These are phyloP conservation scores for Xenentodon cancila DNA, from an alignment of 2,797 vertebrate genomes.

Conservation along the genomic window DNA sequence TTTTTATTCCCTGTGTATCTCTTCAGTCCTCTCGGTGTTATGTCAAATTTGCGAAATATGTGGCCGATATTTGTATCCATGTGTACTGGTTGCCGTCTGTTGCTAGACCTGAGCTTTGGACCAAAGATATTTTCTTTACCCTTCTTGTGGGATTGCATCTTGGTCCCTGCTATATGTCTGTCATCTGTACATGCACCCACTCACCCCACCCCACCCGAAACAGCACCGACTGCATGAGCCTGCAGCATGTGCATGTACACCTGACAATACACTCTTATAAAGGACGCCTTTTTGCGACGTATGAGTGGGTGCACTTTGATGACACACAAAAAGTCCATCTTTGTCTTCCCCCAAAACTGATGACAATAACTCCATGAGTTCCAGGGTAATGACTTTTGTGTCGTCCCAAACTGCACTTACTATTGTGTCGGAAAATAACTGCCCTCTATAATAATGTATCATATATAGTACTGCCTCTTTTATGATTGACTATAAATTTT, in stretches of 20 bases:
- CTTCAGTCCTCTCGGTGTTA: conserved; percentile 67
- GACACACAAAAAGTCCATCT: conserved; percentile 15
- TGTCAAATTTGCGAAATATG: conserved; percentile 41
- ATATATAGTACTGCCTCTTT: conserved; percentile 60
- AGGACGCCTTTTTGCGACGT: conserved; percentile 57
- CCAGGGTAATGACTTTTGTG: conserved; percentile 19
- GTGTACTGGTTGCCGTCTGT: conserved; percentile 53
- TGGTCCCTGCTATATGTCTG: conserved; percentile 63
- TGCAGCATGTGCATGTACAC: conserved; percentile 62
- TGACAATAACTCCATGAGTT: conserved; percentile 31
- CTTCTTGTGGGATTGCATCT: conserved; percentile 59
- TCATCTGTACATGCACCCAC: conserved; percentile 70
- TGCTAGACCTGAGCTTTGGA: conserved; percentile 53
- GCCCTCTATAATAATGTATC: conserved; percentile 61
- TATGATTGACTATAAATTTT: conserved; percentile 78
- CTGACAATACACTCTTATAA: conserved; percentile 67
- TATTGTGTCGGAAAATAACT: conserved; percentile 45
- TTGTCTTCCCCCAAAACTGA: conserved; percentile 34
- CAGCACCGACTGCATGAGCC: conserved; percentile 40
- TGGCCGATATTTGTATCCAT: conserved; percentile 48
- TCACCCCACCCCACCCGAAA: background rate
- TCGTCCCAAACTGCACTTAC: conserved; percentile 58
- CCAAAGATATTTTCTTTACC: conserved; percentile 64
- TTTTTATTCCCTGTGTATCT: conserved; percentile 46
- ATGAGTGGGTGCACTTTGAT: conserved; percentile 67